These are phyloP conservation scores for Crotalus tigris DNA, from an alignment of 2,113 vertebrate species.

Conservation along the genomic window DNA sequence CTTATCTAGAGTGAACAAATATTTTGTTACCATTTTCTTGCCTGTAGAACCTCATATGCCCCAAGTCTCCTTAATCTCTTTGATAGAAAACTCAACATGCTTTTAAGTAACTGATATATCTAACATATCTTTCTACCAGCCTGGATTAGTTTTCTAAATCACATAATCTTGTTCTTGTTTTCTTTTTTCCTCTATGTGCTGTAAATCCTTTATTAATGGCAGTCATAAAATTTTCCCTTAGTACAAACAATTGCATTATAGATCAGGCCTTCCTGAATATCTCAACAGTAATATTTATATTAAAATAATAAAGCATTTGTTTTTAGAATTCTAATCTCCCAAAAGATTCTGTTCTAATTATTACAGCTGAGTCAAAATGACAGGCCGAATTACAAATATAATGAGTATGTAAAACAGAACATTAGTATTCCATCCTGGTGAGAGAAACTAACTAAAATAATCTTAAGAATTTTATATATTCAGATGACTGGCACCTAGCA, in stretches of 20 bases:
- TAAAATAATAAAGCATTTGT: slow-evolving; percentile 1
- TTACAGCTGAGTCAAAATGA: background rate
- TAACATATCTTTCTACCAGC: background rate
- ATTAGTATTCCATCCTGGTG: background rate
- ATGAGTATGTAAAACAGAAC: background rate
- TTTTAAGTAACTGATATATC: background rate
- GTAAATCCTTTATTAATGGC: background rate
- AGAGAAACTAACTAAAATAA: background rate
- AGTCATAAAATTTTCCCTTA: background rate
- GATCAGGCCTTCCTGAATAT: background rate
- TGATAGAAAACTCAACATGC: background rate
- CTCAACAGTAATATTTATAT: slow-evolving; percentile 1
- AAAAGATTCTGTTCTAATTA: background rate
- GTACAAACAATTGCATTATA: background rate
- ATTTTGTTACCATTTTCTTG: background rate
- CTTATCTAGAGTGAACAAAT: background rate
- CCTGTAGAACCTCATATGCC: background rate
- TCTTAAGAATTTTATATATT: background rate
- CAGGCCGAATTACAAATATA: background rate
- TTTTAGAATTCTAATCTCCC: background rate
- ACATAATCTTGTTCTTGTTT: slow-evolving; percentile 1
- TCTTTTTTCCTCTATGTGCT: background rate
- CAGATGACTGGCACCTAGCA: background rate
- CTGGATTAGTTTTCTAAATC: background rate
- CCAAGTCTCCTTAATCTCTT: slow-evolving; percentile 5